Evolutionary conservation across 1,140 invertebrate species (phyloP).

Genomic region (Bombus sibiricus): DNA sequence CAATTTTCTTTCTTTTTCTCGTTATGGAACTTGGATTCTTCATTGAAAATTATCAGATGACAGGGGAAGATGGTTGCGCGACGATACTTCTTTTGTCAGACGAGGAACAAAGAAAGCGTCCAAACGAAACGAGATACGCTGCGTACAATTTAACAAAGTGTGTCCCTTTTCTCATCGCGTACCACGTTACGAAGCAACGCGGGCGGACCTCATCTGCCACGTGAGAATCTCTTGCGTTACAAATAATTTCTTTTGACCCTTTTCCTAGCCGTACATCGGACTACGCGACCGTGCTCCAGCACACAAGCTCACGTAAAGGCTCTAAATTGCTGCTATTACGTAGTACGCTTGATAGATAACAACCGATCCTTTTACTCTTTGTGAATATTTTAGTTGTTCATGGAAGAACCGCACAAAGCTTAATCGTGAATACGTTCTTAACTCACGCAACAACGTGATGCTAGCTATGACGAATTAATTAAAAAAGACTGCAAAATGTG

Average conservation of each 20-base stretch:
- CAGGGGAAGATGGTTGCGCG: not conserved
- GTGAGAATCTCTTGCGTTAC: slow-evolving; percentile 27
- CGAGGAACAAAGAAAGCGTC: slow-evolving; percentile 33
- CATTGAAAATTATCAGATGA: not conserved
- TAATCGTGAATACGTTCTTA: not conserved
- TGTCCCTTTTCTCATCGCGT: not conserved
- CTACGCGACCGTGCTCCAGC: too few species aligned
- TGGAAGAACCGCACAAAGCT: not conserved
- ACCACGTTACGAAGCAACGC: not conserved
- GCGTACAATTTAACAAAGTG: slow-evolving; percentile 45
- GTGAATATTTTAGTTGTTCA: not conserved
- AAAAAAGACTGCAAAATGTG: not conserved
- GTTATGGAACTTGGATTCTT: not conserved
- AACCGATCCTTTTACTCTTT: not conserved
- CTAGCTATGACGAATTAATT: not conserved
- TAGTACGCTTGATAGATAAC: slow-evolving; percentile 7
- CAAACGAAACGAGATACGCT: slow-evolving; percentile 20
- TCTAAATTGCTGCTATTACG: slow-evolving; percentile 15
- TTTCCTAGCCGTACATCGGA: too few species aligned
- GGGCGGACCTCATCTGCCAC: not conserved
- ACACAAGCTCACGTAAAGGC: not conserved
- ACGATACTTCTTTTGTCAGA: not conserved
- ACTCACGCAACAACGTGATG: not conserved
- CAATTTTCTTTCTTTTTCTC: not conserved
- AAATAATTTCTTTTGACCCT: slow-evolving; percentile 28